Evolutionary conservation across 2,797 vertebrate species (phyloP).

Genomic region (Gambusia yucatana): DNA sequence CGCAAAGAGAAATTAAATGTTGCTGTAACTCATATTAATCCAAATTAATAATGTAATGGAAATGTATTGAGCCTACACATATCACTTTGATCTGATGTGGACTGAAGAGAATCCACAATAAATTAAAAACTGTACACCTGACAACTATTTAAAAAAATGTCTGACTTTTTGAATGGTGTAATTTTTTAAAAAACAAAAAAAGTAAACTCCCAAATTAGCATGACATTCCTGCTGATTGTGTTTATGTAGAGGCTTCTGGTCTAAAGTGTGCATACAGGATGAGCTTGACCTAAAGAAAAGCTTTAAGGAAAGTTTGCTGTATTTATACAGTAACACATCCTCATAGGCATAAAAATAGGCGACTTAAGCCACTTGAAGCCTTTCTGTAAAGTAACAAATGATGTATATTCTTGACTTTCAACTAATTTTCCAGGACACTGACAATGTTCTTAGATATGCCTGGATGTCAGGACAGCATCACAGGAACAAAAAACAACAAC

Average conservation of each 20-base stretch:
- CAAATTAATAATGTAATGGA: background rate
- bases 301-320: slow-evolving; percentile 60
- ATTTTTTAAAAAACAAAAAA: background rate
- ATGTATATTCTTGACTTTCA: slow-evolving; percentile 36
- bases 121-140: background rate
- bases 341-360: slow-evolving; percentile 27
- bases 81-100: background rate
- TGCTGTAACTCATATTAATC: too few species aligned
- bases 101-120: background rate
- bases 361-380: slow-evolving; percentile 45
- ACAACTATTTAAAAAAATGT: background rate
- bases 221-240: background rate
- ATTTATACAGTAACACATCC: slow-evolving; percentile 60
- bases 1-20: too few species aligned
- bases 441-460: slow-evolving; percentile 9
- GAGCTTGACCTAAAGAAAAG: slow-evolving; percentile 23
- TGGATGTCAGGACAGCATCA: slow-evolving; percentile 23
- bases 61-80: background rate
- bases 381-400: slow-evolving; percentile 19
- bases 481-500: background rate
- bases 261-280: background rate
- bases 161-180: background rate
- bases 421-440: slow-evolving; percentile 33
- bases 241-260: too few species aligned
- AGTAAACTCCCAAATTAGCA: background rate